Base-by-base conservation (phyloP, 2,797 vertebrate genomes). In the Hippopotamyrus pictus region DNA sequence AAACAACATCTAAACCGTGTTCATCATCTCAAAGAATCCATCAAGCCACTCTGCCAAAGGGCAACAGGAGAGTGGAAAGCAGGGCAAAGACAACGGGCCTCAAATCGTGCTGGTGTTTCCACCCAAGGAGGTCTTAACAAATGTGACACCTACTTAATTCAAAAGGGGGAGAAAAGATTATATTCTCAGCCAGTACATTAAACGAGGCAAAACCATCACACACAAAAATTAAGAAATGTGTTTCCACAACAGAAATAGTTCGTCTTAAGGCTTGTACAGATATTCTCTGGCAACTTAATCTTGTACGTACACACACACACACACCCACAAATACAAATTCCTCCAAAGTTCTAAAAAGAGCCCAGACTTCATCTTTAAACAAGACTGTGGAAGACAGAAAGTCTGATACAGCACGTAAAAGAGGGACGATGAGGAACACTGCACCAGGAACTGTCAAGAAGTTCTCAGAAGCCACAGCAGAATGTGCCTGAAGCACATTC, bases 401-500 rank as follows among this genome's bases (percentile, higher is more conserved):
- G 37, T 8, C 73, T n/a, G 14, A 79, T 19, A n/a, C 73, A 19
- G 37, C 73, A n/a, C 73, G 33, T 44, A 19, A 69, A 5, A 69
- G 69, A 76, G 14, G 73, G n/a, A 44, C 73, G 73, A 44, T 0
- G 73, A 79, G 73, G 73, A 79, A 44, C 73, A n/a, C 33, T n/a
- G 46, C 83, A 50, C 50, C 83, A 50, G 50, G 46, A 79, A 79
- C 37, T 44, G 73, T 79, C 73, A 79, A n/a, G 73, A 79, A n/a
- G 65, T 79, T 79, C 37, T 79, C 73, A 79, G 73, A 79, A 79
- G 73, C 37, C 37, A 8, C 73, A 44, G 33, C 73, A 37, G 73
- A 79, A 41, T 37, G 37, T n/a, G 73, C 73, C 73, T 44, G 94
- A 93, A 92, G 92, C 93, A 91, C 92, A 94, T 94, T 94, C 93